A percentile compares a stretch with the other conserved stretches of the same genome.
Evolutionary conservation across 1,140 invertebrate species (phyloP).

Genomic region (fruit fly (Drosophila melanogaster)): Release_6_plus_ISO1_MT NT_033777.3:5021001-5021500

Average conservation of each 20-base stretch:
- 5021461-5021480: constrained; percentile 58
- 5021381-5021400: constrained; percentile 77
- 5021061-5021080: constrained; percentile 21
- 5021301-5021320: neutral
- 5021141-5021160: constrained; percentile 19
- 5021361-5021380: constrained; percentile 56
- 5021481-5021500: neutral
- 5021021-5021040: constrained; percentile 40
- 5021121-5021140: neutral
- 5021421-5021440: constrained; percentile 22
- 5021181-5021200: constrained; percentile 43
- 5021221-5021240: constrained; percentile 82
- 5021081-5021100: constrained; percentile 46
- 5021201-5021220: constrained; percentile 76
- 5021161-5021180: constrained; percentile 12
- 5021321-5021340: constrained; percentile 53
- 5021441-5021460: neutral
- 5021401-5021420: constrained; percentile 48
- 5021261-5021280: constrained; percentile 58
- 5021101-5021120: constrained; percentile 14
- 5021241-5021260: constrained; percentile 82
- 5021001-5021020: constrained; percentile 28
- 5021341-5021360: constrained; percentile 39
- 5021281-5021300: constrained; percentile 6
- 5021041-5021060: constrained; percentile 26